These are phyloP conservation scores for Apamea epomidion DNA, from an alignment of 2,888 invertebrate species.

Conservation along the genomic window DNA sequence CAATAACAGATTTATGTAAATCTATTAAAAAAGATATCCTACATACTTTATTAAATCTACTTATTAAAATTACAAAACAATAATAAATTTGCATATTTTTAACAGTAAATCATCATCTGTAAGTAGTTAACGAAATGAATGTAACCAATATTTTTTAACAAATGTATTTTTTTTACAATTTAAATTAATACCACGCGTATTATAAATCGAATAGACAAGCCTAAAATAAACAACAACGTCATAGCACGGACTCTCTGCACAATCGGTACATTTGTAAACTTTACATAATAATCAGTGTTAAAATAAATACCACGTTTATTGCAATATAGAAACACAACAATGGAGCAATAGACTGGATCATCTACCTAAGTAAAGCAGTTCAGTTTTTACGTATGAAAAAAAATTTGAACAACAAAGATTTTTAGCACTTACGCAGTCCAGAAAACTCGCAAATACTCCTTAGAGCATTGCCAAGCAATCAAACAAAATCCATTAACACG, in stretches of 20 bases:
- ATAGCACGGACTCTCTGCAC: constrained; percentile 55
- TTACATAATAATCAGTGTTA: constrained; percentile 37
- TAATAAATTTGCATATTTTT: neutral
- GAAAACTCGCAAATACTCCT: constrained; percentile 72
- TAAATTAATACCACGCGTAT: constrained; percentile 67
- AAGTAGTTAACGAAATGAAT: neutral
- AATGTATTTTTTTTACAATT: neutral
- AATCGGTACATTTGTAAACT: constrained; percentile 56
- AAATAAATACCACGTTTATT: constrained; percentile 15
- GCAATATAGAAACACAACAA: constrained; percentile 20
- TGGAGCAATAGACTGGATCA: constrained; percentile 44
- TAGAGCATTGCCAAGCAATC: constrained; percentile 64
- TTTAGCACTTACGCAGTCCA: constrained; percentile 82
- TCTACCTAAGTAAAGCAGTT: constrained; percentile 74
- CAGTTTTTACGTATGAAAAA: constrained; percentile 81
- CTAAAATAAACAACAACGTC: constrained; percentile 80
- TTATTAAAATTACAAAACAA: neutral
- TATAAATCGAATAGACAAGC: constrained; percentile 48
- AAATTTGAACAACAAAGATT: constrained; percentile 85
- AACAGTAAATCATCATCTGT: neutral
- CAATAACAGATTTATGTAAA: neutral
- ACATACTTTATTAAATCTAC: neutral
- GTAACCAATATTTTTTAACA: neutral
- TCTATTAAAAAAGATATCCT: neutral
- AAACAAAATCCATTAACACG: constrained; percentile 50